phyloP scores from a whole-genome alignment of 2,797 vertebrate species.

The Ctenopoma kingsleyae region DNA sequence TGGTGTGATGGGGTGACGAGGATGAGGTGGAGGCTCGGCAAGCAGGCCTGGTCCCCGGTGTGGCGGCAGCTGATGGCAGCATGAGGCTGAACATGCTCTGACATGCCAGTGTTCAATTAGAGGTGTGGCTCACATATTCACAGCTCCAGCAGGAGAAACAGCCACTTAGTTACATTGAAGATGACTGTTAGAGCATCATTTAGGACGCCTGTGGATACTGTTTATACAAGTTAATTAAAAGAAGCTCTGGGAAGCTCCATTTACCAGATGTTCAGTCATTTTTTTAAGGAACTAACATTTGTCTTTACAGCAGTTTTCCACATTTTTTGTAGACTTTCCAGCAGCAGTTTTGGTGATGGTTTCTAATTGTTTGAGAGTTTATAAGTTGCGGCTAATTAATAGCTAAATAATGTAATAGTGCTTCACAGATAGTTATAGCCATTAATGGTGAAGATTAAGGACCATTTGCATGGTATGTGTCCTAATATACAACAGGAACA shows the following conservation, averaged over 20 bases:
- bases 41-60: constrained; percentile 25
- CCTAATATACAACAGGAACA: not conserved
- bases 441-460: not conserved
- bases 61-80: constrained; percentile 47
- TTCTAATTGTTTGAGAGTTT: not conserved
- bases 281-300: not conserved
- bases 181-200: constrained; percentile 32
- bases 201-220: constrained; percentile 35
- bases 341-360: not conserved
- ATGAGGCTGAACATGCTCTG: constrained; percentile 49
- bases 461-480: not conserved
- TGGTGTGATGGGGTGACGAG: constrained; percentile 41
- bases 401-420: not conserved
- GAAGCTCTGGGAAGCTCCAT: constrained; percentile 22
- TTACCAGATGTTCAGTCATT: constrained; percentile 34
- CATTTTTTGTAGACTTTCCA: not conserved
- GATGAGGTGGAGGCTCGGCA: not conserved
- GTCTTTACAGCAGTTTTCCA: not conserved
- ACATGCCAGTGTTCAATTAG: constrained; percentile 70
- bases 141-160: constrained; percentile 48
- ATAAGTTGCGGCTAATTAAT: not conserved
- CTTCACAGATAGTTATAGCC: not conserved
- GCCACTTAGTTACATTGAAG: constrained; percentile 39
- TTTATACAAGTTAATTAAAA: constrained; percentile 43
- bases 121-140: constrained; percentile 44